Base-by-base conservation (phyloP, 2,888 invertebrate species). In the Conistra vaccinii region DNA sequence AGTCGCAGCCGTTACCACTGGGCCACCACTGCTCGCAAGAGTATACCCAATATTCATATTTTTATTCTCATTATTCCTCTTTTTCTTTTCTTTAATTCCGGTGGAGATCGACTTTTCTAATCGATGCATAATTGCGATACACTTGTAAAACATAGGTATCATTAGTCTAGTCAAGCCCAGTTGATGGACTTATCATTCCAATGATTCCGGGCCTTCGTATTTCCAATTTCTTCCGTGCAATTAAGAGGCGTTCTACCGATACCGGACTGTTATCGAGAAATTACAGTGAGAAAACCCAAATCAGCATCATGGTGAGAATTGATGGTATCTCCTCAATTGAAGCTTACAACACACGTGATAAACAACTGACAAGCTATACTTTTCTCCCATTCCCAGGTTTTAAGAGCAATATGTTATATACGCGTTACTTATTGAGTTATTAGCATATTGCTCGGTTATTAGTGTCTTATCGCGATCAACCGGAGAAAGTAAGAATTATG, bases 401-500 rank as follows among this genome's bases (percentile, higher is more conserved):
- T 79, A 65, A 63, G 67, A 74, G 79, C 72, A 80, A 73, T 80
- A 70, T 65, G 73, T 76, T 73, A 53, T 69, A 65, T 29, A 80
- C 55, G 57, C 57, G 72, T 80, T 76, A 65, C 72, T 79, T 68
- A 84, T 82, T 73, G 63, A 81, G 81, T 84, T 83, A 85, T 86
- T 86, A 85, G 70, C 85, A 86, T 85, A 85, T 81, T 66, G 65
- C 76, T 71, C 39, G 66, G 83, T 78, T 86, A 86, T 86, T 80
- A 85, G 83, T 70, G 72, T 74, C 69, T 85, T 85, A 86, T 86
- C 83, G 39, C 65, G 85, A 85, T 78, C 72, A 73, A 58, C 42
- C 68, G 65, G 85, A 78, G 86, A 86, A 86, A 86, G 86, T 85
- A 78, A 79, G 81, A 86, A 65, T 81, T 83, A 86, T 85, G 76